Conservation (phyloP, 92 coral and sea anemone species). For the Umimayanthus chanpuru region DNA sequence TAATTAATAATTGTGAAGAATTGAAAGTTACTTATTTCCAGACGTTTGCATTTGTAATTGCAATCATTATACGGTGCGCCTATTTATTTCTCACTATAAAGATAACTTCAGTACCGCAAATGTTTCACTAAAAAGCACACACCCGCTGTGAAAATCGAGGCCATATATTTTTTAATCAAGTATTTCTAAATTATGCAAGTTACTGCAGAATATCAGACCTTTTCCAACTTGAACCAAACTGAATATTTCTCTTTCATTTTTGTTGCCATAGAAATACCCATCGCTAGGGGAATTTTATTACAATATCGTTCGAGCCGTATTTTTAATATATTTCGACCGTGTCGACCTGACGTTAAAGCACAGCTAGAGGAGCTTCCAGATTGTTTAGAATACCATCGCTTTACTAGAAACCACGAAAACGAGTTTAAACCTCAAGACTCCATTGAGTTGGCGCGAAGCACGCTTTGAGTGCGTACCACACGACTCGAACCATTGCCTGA, state of each 20-base stretch:
- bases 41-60: background rate
- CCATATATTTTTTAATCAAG: background rate
- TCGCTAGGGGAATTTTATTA: background rate
- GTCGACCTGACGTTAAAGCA: background rate
- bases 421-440: background rate
- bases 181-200: background rate
- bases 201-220: background rate
- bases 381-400: background rate
- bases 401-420: too few relatives aligned
- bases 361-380: background rate
- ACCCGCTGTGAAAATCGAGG: background rate
- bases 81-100: background rate
- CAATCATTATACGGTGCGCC: background rate
- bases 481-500: too few relatives aligned
- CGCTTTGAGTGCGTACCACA: background rate
- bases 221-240: background rate
- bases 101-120: background rate
- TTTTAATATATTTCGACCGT: background rate
- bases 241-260: conserved; percentile 1
- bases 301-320: background rate
- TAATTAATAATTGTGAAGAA: conserved; percentile 5
- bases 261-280: conserved; percentile 6
- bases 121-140: background rate
- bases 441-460: background rate
- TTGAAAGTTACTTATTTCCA: conserved; percentile 7